These are phyloP conservation scores for Platyrinchus mystaceus DNA, from an alignment of 2,797 vertebrate genomes.

Conservation along the genomic window DNA sequence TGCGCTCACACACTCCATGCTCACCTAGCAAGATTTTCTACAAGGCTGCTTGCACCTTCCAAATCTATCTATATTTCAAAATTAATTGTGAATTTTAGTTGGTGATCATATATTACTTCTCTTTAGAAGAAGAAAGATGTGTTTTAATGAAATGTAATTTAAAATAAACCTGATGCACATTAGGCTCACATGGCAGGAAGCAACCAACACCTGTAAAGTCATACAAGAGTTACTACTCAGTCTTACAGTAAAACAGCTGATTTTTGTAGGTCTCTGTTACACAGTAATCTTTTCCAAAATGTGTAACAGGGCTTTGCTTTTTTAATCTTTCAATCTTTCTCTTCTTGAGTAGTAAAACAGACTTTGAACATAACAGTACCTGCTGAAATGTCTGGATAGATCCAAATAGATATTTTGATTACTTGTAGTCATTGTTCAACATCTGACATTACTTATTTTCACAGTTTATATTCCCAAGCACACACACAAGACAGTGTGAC, in stretches of 20 bases:
- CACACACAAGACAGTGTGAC: fast-evolving
- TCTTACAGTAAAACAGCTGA: not conserved
- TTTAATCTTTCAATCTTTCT: not conserved
- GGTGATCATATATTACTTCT: not conserved
- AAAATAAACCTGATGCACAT: not conserved
- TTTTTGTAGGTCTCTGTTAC: not conserved
- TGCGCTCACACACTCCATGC: fast-evolving
- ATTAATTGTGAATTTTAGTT: not conserved
- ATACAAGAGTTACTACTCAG: not conserved
- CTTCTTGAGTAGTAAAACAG: not conserved
- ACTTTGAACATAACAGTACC: not conserved
- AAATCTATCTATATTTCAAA: not conserved
- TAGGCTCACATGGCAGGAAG: not conserved
- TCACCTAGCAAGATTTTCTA: not conserved
- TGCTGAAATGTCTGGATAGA: not conserved
- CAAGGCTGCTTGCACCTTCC: not conserved
- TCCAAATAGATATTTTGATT: not conserved
- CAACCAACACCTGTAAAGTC: not conserved
- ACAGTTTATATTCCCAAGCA: not conserved
- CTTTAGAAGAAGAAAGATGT: not conserved
- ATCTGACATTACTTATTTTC: not conserved
- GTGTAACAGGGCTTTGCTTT: not conserved
- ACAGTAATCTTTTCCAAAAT: not conserved
- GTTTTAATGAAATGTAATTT: not conserved
- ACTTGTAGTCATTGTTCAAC: not conserved